A percentile compares a stretch with the other conserved stretches of the same genome.
phyloP scores from a whole-genome alignment of 2,888 invertebrate species.

The Spilarctia lutea region DNA sequence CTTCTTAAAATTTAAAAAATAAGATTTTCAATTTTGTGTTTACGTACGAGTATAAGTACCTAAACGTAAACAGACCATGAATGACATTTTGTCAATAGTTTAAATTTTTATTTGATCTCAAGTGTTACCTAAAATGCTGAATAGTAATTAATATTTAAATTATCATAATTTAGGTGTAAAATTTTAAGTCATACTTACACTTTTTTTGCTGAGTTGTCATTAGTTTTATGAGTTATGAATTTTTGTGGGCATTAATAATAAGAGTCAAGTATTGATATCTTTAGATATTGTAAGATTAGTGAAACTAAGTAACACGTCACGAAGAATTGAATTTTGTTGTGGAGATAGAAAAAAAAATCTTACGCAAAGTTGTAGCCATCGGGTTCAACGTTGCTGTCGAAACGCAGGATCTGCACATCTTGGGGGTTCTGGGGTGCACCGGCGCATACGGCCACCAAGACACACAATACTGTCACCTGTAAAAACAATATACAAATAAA shows the following conservation, averaged over 20 bases:
- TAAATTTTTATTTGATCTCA: background rate
- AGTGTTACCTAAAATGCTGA: background rate
- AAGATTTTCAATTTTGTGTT: background rate
- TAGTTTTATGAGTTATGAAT: background rate
- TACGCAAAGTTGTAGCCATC: slow-evolving; percentile 90
- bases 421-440: slow-evolving; percentile 76
- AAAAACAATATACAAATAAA: slow-evolving; percentile 14
- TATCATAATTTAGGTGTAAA: background rate
- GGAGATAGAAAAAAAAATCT: slow-evolving; percentile 55
- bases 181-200: too few relatives aligned
- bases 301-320: background rate
- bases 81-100: background rate
- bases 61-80: background rate
- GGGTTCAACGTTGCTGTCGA: slow-evolving; percentile 87
- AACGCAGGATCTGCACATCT: slow-evolving; percentile 86
- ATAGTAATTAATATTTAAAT: background rate
- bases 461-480: slow-evolving; percentile 72
- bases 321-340: background rate
- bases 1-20: background rate
- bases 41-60: background rate
- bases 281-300: background rate
- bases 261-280: background rate
- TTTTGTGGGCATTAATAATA: background rate
- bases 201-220: background rate
- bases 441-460: slow-evolving; percentile 71